These are phyloP conservation scores for Magallana nippona DNA, from an alignment of 2,888 invertebrate genomes.

Conservation along the genomic window DNA sequence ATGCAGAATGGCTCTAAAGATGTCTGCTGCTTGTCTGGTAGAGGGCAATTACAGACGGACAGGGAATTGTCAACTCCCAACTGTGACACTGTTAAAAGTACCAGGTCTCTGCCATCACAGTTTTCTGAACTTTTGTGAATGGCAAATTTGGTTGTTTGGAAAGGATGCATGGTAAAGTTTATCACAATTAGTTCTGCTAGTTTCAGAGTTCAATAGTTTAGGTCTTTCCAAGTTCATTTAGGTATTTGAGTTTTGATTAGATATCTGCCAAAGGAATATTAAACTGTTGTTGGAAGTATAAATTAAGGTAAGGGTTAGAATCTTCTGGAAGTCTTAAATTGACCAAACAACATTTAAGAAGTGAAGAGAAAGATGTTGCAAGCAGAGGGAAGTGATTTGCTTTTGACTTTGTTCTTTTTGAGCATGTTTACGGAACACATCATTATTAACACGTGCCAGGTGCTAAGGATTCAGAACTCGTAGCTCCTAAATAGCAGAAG, in stretches of 20 bases:
- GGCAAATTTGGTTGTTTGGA: background rate
- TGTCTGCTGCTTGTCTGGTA: conserved; percentile 12
- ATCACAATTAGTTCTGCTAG: background rate
- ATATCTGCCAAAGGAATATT: background rate
- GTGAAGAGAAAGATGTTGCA: background rate
- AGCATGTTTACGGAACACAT: background rate
- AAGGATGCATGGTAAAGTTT: background rate
- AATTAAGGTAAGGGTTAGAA: background rate
- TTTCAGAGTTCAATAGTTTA: conserved; percentile 2
- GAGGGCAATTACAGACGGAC: background rate
- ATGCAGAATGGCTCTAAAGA: background rate
- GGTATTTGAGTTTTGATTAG: background rate
- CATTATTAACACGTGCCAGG: conserved; percentile 4
- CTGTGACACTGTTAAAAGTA: background rate
- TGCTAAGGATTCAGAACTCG: background rate
- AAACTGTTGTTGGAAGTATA: background rate
- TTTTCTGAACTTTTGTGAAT: background rate
- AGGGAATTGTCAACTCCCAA: background rate
- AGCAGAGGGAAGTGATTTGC: background rate
- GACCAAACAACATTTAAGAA: conserved; percentile 17
- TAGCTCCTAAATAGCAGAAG: background rate
- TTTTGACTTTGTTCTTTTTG: background rate
- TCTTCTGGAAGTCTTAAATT: background rate
- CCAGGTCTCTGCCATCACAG: background rate
- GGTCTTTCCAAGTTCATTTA: background rate